These are phyloP conservation scores for Daubentonia madagascariensis DNA, from an alignment of 2,113 vertebrate genomes.

Conservation along the genomic window DNA sequence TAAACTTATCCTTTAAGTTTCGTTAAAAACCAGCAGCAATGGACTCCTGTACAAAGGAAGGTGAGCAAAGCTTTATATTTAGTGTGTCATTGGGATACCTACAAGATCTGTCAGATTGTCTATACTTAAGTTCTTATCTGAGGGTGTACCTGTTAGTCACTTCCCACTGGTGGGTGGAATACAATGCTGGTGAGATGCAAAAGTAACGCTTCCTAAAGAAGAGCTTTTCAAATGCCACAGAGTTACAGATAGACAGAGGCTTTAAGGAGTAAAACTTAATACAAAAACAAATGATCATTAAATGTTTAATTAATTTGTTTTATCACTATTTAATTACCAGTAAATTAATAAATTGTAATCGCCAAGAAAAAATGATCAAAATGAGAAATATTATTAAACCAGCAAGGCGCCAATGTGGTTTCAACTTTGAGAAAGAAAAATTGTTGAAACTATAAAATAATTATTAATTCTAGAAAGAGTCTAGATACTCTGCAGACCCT, in stretches of 20 bases:
- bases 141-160: neutral
- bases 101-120: neutral
- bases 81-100: neutral
- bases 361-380: neutral
- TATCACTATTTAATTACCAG: neutral
- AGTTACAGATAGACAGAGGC: neutral
- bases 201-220: neutral
- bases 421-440: slow-evolving; percentile 7
- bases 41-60: neutral
- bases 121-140: neutral
- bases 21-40: neutral
- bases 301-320: neutral
- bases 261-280: neutral
- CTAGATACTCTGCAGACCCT: neutral
- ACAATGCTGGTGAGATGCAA: neutral
- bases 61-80: neutral
- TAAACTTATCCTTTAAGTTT: neutral
- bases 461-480: neutral
- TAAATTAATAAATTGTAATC: neutral
- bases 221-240: neutral
- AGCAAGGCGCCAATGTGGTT: neutral
- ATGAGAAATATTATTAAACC: neutral
- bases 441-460: neutral
- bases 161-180: neutral
- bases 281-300: neutral